Percentiles rank a stretch among this genome's conserved stretches.
Conservation (phyloP, 2,888 invertebrate species). For the Ichneumoninae sp. region DNA sequence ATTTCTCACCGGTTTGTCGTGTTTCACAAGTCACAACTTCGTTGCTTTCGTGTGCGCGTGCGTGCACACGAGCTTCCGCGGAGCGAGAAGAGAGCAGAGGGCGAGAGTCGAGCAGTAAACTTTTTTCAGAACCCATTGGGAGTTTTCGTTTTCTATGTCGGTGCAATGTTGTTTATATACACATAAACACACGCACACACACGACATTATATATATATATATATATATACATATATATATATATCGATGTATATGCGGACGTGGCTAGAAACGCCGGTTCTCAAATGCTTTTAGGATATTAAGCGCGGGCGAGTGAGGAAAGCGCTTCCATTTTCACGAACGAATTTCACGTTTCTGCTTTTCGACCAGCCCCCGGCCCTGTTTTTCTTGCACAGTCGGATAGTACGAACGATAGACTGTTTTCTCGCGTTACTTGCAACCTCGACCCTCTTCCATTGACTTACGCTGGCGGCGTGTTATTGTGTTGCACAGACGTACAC, state of each 20-base stretch:
- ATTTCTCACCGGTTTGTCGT: conserved; percentile 44
- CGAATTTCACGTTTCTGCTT: conserved; percentile 57
- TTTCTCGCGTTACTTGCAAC: conserved; percentile 31
- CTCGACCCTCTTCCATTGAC: conserved; percentile 49
- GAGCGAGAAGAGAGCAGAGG: conserved; percentile 9
- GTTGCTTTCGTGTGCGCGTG: conserved; percentile 2
- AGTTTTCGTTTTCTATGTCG: conserved; percentile 7
- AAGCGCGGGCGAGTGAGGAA: conserved; percentile 56
- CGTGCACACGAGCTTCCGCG: background rate
- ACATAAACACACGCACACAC: background rate
- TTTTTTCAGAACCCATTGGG: conserved; percentile 27
- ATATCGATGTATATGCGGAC: conserved; percentile 8
- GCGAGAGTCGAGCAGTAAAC: conserved; percentile 36
- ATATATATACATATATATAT: background rate
- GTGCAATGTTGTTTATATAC: conserved; percentile 12
- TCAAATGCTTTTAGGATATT: conserved; percentile 64
- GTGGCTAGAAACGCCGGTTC: conserved; percentile 15
- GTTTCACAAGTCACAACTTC: conserved; percentile 26
- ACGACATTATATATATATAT: background rate
- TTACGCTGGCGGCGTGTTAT: conserved; percentile 16
- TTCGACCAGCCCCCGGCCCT: conserved; percentile 26
- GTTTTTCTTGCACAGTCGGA: conserved; percentile 33
- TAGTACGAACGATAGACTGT: conserved; percentile 45
- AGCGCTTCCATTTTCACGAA: conserved; percentile 48
- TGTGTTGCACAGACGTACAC: background rate